phyloP scores from a whole-genome alignment of 2,888 invertebrate genomes.

The Phengaris alcon region DNA sequence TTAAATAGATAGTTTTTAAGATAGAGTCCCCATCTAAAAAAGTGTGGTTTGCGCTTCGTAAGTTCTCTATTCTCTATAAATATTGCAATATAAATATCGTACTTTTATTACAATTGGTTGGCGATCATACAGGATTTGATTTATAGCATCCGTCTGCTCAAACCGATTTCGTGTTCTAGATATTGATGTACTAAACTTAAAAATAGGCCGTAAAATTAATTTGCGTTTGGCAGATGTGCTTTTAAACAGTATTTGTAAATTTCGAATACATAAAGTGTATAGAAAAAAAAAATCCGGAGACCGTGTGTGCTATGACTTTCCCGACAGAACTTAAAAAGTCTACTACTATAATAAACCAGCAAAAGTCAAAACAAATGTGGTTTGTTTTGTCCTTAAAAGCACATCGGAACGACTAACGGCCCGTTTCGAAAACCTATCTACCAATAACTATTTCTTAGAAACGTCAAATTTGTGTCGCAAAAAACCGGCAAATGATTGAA shows the following conservation, averaged over 20 bases:
- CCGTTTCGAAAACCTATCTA: too few species aligned
- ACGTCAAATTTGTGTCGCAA: too few species aligned
- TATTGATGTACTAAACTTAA: constrained; percentile 17
- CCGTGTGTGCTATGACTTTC: too few species aligned
- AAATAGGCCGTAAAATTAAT: constrained; percentile 29
- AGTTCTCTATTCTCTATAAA: not conserved
- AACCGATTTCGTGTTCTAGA: constrained; percentile 14
- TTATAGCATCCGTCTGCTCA: constrained; percentile 44
- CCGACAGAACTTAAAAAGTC: too few species aligned
- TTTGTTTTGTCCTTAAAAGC: not conserved
- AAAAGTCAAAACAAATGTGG: not conserved
- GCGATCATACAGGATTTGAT: constrained; percentile 40
- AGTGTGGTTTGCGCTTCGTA: not conserved
- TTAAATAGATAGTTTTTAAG: too few species aligned
- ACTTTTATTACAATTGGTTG: constrained; percentile 30
- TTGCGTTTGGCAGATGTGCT: constrained; percentile 27
- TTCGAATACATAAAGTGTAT: too few species aligned
- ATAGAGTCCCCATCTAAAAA: not conserved
- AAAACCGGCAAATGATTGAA: too few species aligned
- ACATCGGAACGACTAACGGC: not conserved
- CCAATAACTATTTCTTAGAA: too few species aligned
- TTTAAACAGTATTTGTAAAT: not conserved
- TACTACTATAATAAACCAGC: too few species aligned
- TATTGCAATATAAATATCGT: not conserved
- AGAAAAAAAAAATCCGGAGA: too few species aligned